Evolutionary conservation across 92 coral and sea anemone genomes (phyloP).

Genomic region (Parazoanthus darwini): DNA sequence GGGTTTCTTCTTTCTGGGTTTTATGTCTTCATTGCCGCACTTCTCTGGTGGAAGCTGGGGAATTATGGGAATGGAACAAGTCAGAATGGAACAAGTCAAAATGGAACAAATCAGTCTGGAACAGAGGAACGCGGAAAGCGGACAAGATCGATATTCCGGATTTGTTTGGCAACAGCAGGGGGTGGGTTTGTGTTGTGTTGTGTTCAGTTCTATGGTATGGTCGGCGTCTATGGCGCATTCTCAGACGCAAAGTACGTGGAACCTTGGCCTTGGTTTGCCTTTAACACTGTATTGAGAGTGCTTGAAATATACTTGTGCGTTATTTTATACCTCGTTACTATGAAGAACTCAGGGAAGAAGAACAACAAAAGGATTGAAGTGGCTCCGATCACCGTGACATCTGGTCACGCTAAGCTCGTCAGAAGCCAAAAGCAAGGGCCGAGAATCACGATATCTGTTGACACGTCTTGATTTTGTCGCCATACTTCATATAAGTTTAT

Average conservation of each 20-base stretch:
- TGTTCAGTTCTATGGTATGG: slow-evolving; percentile 68
- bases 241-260: slow-evolving; percentile 49
- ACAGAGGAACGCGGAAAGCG: slow-evolving; percentile 42
- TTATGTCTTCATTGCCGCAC: slow-evolving; percentile 55
- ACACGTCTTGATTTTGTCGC: not conserved
- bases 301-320: slow-evolving; percentile 66
- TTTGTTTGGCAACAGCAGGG: slow-evolving; percentile 61
- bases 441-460: not conserved
- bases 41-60: slow-evolving; percentile 65
- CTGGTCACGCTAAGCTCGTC: slow-evolving; percentile 21
- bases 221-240: slow-evolving; percentile 66
- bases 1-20: slow-evolving; percentile 56
- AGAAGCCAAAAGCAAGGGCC: not conserved
- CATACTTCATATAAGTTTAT: not conserved
- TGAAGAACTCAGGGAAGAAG: slow-evolving; percentile 20
- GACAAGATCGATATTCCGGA: slow-evolving; percentile 56
- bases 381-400: slow-evolving; percentile 47
- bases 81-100: not conserved
- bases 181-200: slow-evolving; percentile 66
- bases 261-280: slow-evolving; percentile 81
- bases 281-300: slow-evolving; percentile 60
- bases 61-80: not conserved
- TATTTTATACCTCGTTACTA: slow-evolving; percentile 48
- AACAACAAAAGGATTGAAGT: slow-evolving; percentile 30
- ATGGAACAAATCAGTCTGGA: slow-evolving; percentile 13